Base-by-base conservation (phyloP, 2,113 vertebrate genomes). In the Sinocyclocheilus anshuiensis region DNA sequence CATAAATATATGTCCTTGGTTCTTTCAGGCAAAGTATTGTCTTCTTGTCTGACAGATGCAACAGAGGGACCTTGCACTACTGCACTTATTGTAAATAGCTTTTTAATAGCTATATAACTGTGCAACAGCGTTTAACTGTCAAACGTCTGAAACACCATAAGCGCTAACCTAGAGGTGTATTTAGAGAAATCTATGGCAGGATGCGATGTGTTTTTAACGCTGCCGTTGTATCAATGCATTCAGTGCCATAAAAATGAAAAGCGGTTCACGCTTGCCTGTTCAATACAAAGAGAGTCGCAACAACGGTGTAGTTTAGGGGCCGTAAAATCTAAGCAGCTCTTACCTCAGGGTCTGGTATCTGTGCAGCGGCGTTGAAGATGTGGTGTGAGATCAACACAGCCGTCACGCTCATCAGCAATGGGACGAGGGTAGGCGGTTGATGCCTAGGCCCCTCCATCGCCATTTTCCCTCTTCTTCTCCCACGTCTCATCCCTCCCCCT, bases 271-370 rank as follows among this genome's bases (percentile, higher is more conserved):
- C 29, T 11, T 22, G 11, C 16, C 59, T 65, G 36, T 81, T 79
- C 39, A 48, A 82, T 36, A 69, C 15, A 69, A 67, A 82, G 26
- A 11, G 9, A 26, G 5, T 18, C 10, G 0, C 18, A n/a, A 12
- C 16, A 77, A 11, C 9, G 74, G 48, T 13, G 63, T 53, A 20
- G 12, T 29, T 22, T 72, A 36, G 50, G n/a, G 4, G n/a, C 22
- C 6, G 12, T 50, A 61, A 59, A 63, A 65, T 45, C 11, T 39
- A 61, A 81, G 53, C 33, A 57, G 61, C 48, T 91, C 95, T 94
- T 95, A 96, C 95, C 95, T 94, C 95, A 22, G 95, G 95, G 84
- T 96, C 95, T 29, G 94, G 94, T 87, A 94, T 76, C 92, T 96
- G 95, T 48, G 94, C 94, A 69, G 92, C 88, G 3, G 92, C 94